phyloP scores from a whole-genome alignment of 1,140 invertebrate species.

The Trichogramma pretiosum region DNA sequence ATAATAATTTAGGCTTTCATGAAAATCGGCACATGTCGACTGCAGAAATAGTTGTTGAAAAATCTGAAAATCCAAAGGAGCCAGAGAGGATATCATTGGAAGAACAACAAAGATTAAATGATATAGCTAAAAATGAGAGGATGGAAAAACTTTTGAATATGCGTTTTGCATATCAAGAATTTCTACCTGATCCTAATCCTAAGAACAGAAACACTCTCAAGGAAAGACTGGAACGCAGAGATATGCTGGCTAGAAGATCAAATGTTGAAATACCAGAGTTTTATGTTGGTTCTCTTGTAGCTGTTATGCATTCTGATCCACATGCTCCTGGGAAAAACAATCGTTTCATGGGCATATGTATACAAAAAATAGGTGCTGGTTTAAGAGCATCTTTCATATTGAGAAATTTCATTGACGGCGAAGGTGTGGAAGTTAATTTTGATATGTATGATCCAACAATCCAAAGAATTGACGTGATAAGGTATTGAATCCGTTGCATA shows the following conservation, averaged over 20 bases:
- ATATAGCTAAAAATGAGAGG: neutral
- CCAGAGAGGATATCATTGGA: neutral
- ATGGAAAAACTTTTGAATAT: slow-evolving; percentile 18
- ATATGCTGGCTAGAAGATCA: slow-evolving; percentile 82
- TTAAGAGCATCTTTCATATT: slow-evolving; percentile 76
- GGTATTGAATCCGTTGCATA: no score
- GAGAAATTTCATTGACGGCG: slow-evolving; percentile 86
- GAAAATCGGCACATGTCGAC: slow-evolving; percentile 17
- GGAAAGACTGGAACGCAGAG: slow-evolving; percentile 83
- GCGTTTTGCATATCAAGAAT: slow-evolving; percentile 84
- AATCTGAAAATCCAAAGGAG: neutral
- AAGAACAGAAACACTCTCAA: slow-evolving; percentile 68
- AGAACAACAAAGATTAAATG: neutral
- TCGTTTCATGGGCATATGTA: slow-evolving; percentile 95
- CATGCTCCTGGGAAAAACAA: slow-evolving; percentile 78
- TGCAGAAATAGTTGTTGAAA: neutral
- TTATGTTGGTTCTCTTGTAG: slow-evolving; percentile 90
- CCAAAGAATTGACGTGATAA: slow-evolving; percentile 65
- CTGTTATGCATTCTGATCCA: slow-evolving; percentile 82
- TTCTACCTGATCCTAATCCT: slow-evolving; percentile 78
- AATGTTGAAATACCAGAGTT: slow-evolving; percentile 91
- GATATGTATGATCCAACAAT: slow-evolving; percentile 92
- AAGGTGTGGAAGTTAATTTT: slow-evolving; percentile 82
- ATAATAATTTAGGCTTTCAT: slow-evolving; percentile 11
- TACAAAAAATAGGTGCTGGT: slow-evolving; percentile 70